These are phyloP conservation scores for Cossypha polioptera DNA, from an alignment of 2,797 vertebrate genomes.

Conservation along the genomic window DNA sequence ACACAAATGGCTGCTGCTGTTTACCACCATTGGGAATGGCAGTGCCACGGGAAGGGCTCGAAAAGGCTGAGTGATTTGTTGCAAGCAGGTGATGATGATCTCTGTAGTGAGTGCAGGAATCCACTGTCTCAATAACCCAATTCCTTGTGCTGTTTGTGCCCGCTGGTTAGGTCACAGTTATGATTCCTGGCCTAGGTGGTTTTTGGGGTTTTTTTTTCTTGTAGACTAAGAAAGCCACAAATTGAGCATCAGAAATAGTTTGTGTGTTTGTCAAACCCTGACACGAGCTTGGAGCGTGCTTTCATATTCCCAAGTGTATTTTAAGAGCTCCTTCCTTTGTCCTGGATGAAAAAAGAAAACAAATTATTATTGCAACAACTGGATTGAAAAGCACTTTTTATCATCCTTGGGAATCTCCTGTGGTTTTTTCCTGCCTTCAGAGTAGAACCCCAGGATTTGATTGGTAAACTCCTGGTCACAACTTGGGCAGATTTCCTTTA, in stretches of 20 bases:
- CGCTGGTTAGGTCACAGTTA: not conserved
- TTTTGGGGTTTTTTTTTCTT: not conserved
- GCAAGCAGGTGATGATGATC: not conserved
- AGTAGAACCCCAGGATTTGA: not conserved
- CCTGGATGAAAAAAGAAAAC: not conserved
- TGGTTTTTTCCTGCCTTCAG: not conserved
- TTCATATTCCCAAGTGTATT: not conserved
- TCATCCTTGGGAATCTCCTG: not conserved
- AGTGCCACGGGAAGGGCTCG: not conserved
- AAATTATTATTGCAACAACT: not conserved
- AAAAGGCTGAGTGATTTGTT: not conserved
- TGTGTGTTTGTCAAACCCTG: not conserved
- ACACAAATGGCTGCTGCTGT: not conserved
- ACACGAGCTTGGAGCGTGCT: not conserved
- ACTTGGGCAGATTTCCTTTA: not conserved
- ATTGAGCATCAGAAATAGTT: not conserved
- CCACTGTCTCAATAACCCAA: rapidly evolving
- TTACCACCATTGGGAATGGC: not conserved
- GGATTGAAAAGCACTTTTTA: not conserved
- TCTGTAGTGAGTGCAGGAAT: not conserved
- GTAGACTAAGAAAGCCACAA: not conserved
- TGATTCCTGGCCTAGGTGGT: not conserved
- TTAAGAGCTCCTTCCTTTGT: not conserved
- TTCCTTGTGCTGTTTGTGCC: not conserved
- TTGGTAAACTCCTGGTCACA: not conserved